Conservation (phyloP, 1,140 invertebrate genomes). For the Neomicropteryx cornuta region DNA sequence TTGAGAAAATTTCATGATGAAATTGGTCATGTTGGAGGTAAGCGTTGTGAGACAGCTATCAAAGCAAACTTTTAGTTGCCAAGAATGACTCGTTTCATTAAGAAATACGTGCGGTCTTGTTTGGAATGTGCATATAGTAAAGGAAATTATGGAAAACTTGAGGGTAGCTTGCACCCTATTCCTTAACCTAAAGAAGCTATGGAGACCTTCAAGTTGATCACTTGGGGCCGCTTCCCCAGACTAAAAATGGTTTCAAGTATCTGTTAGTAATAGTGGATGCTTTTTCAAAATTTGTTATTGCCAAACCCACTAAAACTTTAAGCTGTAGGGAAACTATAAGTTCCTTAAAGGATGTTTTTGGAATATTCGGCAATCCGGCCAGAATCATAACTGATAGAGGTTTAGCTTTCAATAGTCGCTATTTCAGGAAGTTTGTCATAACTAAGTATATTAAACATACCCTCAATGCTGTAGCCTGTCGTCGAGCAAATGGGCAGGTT, state of each 20-base stretch:
- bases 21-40: slow-evolving; percentile 20
- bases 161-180: slow-evolving; percentile 20
- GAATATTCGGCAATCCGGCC: slow-evolving; percentile 14
- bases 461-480: slow-evolving; percentile 15
- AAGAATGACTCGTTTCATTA: slow-evolving; percentile 15
- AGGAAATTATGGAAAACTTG: slow-evolving; percentile 13
- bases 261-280: slow-evolving; percentile 15
- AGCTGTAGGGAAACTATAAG: slow-evolving; percentile 12
- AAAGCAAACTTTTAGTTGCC: slow-evolving; percentile 21
- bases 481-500: slow-evolving; percentile 18
- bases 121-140: slow-evolving; percentile 19
- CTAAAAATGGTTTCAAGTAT: slow-evolving; percentile 14
- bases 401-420: slow-evolving; percentile 14
- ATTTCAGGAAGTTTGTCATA: slow-evolving; percentile 13
- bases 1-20: slow-evolving; percentile 22
- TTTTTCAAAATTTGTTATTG: slow-evolving; percentile 16
- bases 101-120: slow-evolving; percentile 17
- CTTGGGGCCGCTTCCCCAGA: slow-evolving; percentile 18
- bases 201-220: slow-evolving; percentile 22
- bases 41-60: slow-evolving; percentile 18
- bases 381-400: slow-evolving; percentile 16
- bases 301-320: slow-evolving; percentile 14
- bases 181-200: slow-evolving; percentile 19
- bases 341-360: slow-evolving; percentile 12
- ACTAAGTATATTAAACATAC: slow-evolving; percentile 15